Evolutionary conservation across 2,888 invertebrate genomes (phyloP), one percentile per base, ranked within the genome.

Genomic region (Meiosimyza platycephala): DNA sequence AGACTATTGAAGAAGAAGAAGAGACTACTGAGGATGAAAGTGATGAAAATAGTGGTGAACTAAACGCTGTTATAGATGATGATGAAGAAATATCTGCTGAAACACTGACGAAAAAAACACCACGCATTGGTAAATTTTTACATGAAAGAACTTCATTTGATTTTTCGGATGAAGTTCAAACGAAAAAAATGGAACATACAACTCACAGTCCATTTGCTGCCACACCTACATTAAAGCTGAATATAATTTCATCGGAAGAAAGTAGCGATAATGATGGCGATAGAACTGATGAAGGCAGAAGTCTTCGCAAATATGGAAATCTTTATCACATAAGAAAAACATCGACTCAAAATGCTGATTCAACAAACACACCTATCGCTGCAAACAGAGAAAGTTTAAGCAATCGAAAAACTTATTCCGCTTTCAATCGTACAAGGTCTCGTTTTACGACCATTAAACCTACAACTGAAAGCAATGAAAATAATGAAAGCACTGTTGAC

Each of bases 101-200:
- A 15, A 67, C 74, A 6, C 28, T 28, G 28, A 28, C 0, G 62
- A 28, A 28, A 3, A 28, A 28, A 0, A 71, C 74, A 18, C 73
- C 80, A 7, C 80, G 76, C 15, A 70, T 73, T 67, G 82, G 80
- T 1, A 82, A 82, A 71, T 74, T 78, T 0, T 80, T 82, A n/a
- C 79, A 73, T 50, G 28, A 16, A 22, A 4, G 3, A 28, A 28
- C 28, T 28, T 4, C 28, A 4, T 3, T 28, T 28, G 28, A 28
- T 3, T 28, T 28, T 4, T 2, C 28, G 28, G 54, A 33, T 54
- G 50, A 67, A 65, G 64, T 67, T 68, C 69, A 62, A 60, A 52
- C 63, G 2, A 59, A 18, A 15, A 76, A 77, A 6, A 47, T 0
- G 28, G 28, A 28, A 28, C 3, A 52, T 75, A 75, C 54, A 76